Conservation (phyloP, 2,888 invertebrate species). For the Ormyrus thymus region DNA sequence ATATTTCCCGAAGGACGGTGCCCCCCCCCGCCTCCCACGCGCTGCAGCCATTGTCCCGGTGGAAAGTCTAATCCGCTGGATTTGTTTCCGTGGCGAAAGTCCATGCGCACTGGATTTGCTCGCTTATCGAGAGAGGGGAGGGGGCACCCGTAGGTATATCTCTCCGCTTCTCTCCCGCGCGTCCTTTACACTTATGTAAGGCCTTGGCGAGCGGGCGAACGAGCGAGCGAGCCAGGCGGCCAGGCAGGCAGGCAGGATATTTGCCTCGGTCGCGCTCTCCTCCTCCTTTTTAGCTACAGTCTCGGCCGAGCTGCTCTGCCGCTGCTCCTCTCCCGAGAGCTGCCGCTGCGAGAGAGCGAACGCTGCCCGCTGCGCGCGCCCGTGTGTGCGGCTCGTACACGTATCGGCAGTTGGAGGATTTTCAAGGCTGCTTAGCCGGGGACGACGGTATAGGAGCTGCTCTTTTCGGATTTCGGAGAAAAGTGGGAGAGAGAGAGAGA, state of each 20-base stretch:
- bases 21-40: not conserved
- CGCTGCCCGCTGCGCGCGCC: not conserved
- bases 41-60: not conserved
- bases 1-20: conserved; percentile 20
- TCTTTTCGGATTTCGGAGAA: too few relatives aligned
- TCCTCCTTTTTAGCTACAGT: conserved; percentile 44
- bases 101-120: conserved; percentile 13
- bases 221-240: not conserved
- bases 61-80: not conserved
- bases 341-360: too few relatives aligned
- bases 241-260: conserved; percentile 22
- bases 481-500: too few relatives aligned
- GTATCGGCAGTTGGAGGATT: conserved; percentile 36
- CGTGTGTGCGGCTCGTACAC: not conserved
- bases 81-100: conserved; percentile 11
- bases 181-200: conserved; percentile 53
- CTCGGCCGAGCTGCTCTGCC: conserved; percentile 19
- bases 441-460: too few relatives aligned
- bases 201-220: conserved; percentile 33
- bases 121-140: conserved; percentile 8
- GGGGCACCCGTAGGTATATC: not conserved
- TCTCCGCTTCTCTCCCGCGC: conserved; percentile 10
- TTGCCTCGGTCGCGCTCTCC: conserved; percentile 17
- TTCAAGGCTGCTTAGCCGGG: conserved; percentile 44
- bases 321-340: not conserved